These are phyloP conservation scores for Heliocidaris tuberculata DNA, from an alignment of 35 echinoderm and acorn worm species.

Conservation along the genomic window DNA sequence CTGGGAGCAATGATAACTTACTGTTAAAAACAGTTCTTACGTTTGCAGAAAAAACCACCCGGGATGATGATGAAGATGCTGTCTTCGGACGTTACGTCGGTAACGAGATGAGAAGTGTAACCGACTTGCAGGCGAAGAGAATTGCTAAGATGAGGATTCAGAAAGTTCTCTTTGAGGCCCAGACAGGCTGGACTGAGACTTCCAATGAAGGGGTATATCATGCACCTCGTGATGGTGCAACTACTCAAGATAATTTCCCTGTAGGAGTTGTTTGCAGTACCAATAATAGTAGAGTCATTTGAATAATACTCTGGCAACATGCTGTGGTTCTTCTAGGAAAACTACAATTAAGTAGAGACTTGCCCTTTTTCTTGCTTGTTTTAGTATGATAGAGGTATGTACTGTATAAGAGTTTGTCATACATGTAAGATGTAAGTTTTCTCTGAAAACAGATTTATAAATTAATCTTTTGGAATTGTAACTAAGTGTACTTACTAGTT, in stretches of 20 bases:
- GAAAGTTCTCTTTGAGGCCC: constrained; percentile 46
- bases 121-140: constrained; percentile 31
- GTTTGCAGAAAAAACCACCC: neutral
- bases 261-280: constrained; percentile 32
- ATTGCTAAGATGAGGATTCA: constrained; percentile 45
- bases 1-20: neutral
- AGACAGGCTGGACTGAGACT: constrained; percentile 43
- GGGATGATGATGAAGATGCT: constrained; percentile 40
- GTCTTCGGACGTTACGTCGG: constrained; percentile 31
- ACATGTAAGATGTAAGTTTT: too few species aligned
- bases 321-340: too few species aligned
- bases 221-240: neutral
- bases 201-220: constrained; percentile 43
- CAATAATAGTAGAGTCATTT: constrained; percentile 21
- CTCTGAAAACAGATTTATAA: too few species aligned
- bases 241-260: constrained; percentile 10
- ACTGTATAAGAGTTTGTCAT: too few species aligned
- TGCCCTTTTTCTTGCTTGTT: too few species aligned
- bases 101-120: constrained; percentile 45
- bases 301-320: neutral
- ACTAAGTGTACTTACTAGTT: too few species aligned
- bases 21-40: constrained; percentile 21
- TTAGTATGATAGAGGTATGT: too few species aligned
- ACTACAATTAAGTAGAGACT: too few species aligned
- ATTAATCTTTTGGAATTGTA: too few species aligned